These are phyloP conservation scores for Pseudomyrmex sp. DNA, from an alignment of 1,140 invertebrate genomes.

Conservation along the genomic window DNA sequence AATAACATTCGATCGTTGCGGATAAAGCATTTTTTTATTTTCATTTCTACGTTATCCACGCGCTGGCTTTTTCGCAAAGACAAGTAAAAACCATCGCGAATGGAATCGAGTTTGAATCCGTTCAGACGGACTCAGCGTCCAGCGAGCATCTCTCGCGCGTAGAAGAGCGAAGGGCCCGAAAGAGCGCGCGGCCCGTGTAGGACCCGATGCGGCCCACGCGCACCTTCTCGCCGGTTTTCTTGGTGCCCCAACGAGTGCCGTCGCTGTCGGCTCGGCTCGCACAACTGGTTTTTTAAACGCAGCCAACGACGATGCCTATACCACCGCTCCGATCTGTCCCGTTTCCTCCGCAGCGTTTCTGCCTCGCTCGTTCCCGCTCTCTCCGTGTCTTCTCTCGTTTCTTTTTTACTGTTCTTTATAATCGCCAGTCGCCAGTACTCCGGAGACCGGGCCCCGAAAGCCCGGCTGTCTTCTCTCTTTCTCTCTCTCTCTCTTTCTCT, in stretches of 20 bases:
- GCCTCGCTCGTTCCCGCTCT: constrained; percentile 40
- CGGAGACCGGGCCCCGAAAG: constrained; percentile 76
- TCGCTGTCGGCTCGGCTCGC: constrained; percentile 79
- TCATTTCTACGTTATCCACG: background rate
- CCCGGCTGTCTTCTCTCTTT: constrained; percentile 53
- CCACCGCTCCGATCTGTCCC: constrained; percentile 75
- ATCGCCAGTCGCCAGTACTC: constrained; percentile 82
- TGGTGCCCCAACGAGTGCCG: constrained; percentile 69
- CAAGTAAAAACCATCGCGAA: constrained; percentile 32
- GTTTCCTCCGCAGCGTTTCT: constrained; percentile 29
- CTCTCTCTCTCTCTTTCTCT: constrained; percentile 21
- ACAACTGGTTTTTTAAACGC: constrained; percentile 85
- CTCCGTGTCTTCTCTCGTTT: constrained; percentile 74
- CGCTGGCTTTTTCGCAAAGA: background rate
- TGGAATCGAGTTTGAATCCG: constrained; percentile 15
- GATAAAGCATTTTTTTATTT: background rate
- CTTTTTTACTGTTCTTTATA: constrained; percentile 85
- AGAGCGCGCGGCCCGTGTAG: constrained; percentile 69
- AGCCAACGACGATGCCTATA: constrained; percentile 84
- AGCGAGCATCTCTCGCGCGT: constrained; percentile 33
- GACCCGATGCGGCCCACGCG: constrained; percentile 83
- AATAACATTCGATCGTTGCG: background rate
- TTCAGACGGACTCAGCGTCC: background rate
- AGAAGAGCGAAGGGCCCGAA: constrained; percentile 59
- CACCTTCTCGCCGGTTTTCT: constrained; percentile 75